These are phyloP conservation scores for Acanthopleura granulata DNA, from an alignment of 2,888 invertebrate genomes.

Conservation along the genomic window DNA sequence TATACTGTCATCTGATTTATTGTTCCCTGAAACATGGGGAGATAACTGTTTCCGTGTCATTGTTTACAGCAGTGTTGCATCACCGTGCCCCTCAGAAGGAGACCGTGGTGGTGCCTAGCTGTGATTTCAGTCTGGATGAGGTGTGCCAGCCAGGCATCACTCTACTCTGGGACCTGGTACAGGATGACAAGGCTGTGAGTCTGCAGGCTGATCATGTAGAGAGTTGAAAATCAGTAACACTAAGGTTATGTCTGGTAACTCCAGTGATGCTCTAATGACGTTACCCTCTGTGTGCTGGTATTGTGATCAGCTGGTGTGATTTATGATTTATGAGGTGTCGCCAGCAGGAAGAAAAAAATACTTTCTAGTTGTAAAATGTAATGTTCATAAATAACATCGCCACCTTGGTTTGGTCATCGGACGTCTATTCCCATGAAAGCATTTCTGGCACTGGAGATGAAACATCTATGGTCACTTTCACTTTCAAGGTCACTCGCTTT, in stretches of 20 bases:
- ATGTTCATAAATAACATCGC: no score
- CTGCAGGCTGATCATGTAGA: not conserved
- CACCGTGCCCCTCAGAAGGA: slow-evolving; percentile 46
- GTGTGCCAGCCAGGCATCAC: slow-evolving; percentile 94
- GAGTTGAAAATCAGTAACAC: not conserved
- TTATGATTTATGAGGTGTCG: no score
- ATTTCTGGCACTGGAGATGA: no score
- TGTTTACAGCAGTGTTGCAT: slow-evolving; percentile 41
- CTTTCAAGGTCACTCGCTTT: no score
- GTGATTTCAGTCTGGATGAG: slow-evolving; percentile 67
- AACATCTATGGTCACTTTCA: no score
- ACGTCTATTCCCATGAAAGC: no score
- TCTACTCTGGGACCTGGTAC: slow-evolving; percentile 92
- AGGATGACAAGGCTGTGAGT: slow-evolving; percentile 75
- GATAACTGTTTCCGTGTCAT: not conserved
- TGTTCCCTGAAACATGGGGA: no score
- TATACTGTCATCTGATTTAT: no score
- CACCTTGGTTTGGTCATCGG: no score
- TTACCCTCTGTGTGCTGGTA: not conserved
- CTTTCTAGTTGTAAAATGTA: no score
- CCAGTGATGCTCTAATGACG: not conserved
- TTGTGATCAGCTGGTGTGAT: no score
- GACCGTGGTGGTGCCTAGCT: slow-evolving; percentile 24
- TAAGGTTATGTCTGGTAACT: not conserved
- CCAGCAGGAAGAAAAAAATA: no score